phyloP scores from a whole-genome alignment of 1,140 invertebrate species.

The Camponotus pennsylvanicus region DNA sequence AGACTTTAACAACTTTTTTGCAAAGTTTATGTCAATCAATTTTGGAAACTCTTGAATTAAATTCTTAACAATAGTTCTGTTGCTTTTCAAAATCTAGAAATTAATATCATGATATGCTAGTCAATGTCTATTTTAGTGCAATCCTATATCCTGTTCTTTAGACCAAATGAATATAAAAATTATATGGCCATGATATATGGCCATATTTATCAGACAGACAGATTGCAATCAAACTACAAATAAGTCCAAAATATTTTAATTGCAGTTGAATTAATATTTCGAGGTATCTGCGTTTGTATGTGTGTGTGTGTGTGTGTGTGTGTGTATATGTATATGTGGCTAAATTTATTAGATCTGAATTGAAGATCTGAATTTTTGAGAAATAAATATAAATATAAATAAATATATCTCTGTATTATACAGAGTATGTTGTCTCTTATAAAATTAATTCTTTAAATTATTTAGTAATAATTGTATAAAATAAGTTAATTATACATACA shows the following conservation, averaged over 20 bases:
- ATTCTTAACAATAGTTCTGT: constrained; percentile 78
- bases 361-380: constrained; percentile 71
- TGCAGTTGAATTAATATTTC: constrained; percentile 22
- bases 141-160: constrained; percentile 70
- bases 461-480: constrained; percentile 7
- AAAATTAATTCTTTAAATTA: constrained; percentile 38
- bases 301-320: too few relatives aligned
- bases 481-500: background rate
- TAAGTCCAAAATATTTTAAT: constrained; percentile 53
- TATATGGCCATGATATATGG: constrained; percentile 58
- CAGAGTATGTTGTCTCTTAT: constrained; percentile 20
- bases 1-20: constrained; percentile 74
- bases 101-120: constrained; percentile 80
- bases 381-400: background rate
- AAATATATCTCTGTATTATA: constrained; percentile 17
- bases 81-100: constrained; percentile 69
- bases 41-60: constrained; percentile 82
- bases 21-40: constrained; percentile 84
- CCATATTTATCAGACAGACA: constrained; percentile 58
- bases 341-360: constrained; percentile 64
- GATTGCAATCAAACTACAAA: constrained; percentile 40
- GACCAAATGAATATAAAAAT: constrained; percentile 71
- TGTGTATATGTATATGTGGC: background rate
- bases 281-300: too few relatives aligned
- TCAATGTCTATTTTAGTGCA: constrained; percentile 80